These are phyloP conservation scores for Zenarchopterus dispar DNA, from an alignment of 2,797 vertebrate species.

Conservation along the genomic window DNA sequence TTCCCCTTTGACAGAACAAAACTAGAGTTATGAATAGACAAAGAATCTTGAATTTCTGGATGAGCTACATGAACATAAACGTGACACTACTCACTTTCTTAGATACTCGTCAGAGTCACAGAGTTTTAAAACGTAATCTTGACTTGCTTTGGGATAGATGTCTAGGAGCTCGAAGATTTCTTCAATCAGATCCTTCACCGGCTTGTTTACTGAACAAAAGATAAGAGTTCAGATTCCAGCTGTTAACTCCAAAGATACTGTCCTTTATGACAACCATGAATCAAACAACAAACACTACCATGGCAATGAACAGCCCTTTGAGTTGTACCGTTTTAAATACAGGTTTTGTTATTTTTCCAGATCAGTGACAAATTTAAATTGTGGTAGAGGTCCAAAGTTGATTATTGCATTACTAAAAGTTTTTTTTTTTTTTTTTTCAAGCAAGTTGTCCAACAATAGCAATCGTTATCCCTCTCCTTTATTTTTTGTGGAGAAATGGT, in stretches of 20 bases:
- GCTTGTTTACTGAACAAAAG: constrained; percentile 68
- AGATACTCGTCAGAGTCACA: constrained; percentile 79
- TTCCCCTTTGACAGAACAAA: neutral
- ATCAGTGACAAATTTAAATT: no score
- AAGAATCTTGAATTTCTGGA: neutral
- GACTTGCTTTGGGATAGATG: neutral
- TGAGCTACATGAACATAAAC: neutral
- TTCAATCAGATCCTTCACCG: constrained; percentile 70
- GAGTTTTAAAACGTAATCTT: constrained; percentile 69
- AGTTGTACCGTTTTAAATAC: no score
- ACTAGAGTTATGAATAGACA: no score
- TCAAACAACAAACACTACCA: neutral
- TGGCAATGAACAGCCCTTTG: neutral
- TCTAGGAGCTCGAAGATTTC: constrained; percentile 63
- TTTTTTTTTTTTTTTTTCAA: no score
- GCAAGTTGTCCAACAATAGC: no score
- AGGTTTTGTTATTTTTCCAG: no score
- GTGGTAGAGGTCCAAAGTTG: no score
- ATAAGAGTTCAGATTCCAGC: constrained; percentile 33
- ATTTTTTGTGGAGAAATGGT: no score
- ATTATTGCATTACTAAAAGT: no score
- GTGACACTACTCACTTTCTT: constrained; percentile 62
- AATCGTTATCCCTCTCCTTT: no score
- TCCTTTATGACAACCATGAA: neutral
- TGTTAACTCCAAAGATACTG: constrained; percentile 1